Conservation (phyloP, 2,797 vertebrate genomes). For the Catostomus latipinnis region DNA sequence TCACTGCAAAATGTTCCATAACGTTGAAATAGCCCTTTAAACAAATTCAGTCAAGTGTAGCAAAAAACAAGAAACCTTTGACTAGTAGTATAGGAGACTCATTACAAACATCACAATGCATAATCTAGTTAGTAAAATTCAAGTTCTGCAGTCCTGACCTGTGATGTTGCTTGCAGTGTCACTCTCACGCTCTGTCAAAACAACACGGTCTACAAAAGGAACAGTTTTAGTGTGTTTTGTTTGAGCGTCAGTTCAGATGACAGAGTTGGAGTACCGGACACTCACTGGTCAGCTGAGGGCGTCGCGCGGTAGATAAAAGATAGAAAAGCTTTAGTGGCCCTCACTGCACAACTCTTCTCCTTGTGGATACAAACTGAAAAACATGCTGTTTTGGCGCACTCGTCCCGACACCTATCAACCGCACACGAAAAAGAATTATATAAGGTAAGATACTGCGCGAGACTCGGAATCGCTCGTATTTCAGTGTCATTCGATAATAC, state of each 20-base stretch:
- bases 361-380: constrained; percentile 48
- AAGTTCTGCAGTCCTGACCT: constrained; percentile 4
- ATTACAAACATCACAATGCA: not conserved
- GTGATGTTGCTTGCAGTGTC: not conserved
- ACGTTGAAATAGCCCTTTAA: no score
- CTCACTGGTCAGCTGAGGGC: constrained; percentile 4
- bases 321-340: constrained; percentile 9
- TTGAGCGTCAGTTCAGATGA: not conserved
- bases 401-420: constrained; percentile 90
- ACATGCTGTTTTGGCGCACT: constrained; percentile 92
- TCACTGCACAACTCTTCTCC: not conserved
- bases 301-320: constrained; percentile 8
- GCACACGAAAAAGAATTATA: constrained; percentile 81
- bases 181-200: not conserved
- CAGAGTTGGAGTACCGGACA: not conserved
- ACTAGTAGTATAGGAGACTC: no score
- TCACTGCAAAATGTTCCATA: no score
- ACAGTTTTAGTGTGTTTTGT: not conserved
- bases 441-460: constrained; percentile 77
- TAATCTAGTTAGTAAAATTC: not conserved
- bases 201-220: not conserved
- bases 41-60: no score
- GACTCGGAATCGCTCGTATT: not conserved
- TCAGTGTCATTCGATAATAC: no score
- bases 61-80: no score